A percentile compares a stretch with the other conserved stretches of the same genome.
Conservation (phyloP, 2,888 invertebrate species). For the Troides oblongomaculatus region DNA sequence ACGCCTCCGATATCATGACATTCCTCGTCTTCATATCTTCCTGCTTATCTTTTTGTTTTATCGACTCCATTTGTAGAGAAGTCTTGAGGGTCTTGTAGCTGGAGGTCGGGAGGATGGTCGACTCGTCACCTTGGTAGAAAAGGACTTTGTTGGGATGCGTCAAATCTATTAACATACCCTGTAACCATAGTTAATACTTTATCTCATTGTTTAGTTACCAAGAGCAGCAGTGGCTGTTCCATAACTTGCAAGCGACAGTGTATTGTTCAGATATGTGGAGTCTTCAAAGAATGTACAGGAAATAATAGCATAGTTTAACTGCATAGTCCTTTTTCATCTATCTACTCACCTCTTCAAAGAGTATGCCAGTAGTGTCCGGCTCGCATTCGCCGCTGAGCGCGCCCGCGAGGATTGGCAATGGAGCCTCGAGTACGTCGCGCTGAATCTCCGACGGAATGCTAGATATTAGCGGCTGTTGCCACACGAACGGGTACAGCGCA, state of each 20-base stretch:
- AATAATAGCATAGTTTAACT: too few species aligned
- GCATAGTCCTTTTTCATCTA: too few species aligned
- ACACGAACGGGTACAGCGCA: constrained; percentile 89
- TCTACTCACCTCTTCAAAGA: constrained; percentile 54
- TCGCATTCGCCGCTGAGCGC: constrained; percentile 65
- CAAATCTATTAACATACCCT: constrained; percentile 88
- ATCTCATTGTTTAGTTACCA: too few species aligned
- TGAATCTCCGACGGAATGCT: constrained; percentile 85
- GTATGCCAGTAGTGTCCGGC: constrained; percentile 34
- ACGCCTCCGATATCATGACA: constrained; percentile 88
- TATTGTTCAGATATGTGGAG: too few species aligned
- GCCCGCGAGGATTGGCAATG: constrained; percentile 89
- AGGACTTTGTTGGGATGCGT: constrained; percentile 79
- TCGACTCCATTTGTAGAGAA: constrained; percentile 65
- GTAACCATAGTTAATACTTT: constrained; percentile 37
- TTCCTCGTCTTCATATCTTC: constrained; percentile 80
- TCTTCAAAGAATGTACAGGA: too few species aligned
- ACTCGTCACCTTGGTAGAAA: constrained; percentile 87
- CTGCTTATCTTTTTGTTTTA: constrained; percentile 50
- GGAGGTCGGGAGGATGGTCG: constrained; percentile 85
- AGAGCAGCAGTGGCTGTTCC: too few species aligned
- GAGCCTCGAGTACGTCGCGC: constrained; percentile 85
- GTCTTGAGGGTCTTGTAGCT: constrained; percentile 84
- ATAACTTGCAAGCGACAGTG: too few species aligned
- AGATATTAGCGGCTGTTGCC: constrained; percentile 91